Evolutionary conservation across 2,113 vertebrate species (phyloP), one percentile per base, ranked within the genome.

Genomic region (Oreochromis aureus): DNA sequence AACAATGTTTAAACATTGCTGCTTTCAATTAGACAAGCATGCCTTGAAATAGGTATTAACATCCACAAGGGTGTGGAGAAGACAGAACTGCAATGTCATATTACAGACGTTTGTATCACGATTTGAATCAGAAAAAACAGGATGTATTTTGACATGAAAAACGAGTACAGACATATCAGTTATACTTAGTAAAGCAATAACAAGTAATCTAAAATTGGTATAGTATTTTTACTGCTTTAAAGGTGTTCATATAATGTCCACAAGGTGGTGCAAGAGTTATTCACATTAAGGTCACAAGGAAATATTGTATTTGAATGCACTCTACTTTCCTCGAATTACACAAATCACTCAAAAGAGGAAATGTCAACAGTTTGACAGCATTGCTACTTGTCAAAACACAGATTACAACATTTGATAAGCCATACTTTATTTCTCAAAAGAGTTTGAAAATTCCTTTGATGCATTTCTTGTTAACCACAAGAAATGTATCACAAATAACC

Each of bases 191-290:
- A 48, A 76, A 6, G 16, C 0, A 6, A 39, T 48, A 30, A 6
- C 10, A 32, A 63, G 12, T 59, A 4, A 32, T 71, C 18, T 8
- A 61, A 51, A 54, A 80, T n/a, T 24, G 51, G 11, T 51, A 1
- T 24, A 56, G 39, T 69, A 48, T 78, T 46, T 24, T 44, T 41
- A 13, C 39, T 6, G 15, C 51, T 78, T 44, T 3, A 81, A 41
- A 53, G 19, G 10, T 36, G 54, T 71, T 82, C 66, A 19, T 55
- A 22, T 56, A 12, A 86, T 56, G 58, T 53, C 83, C 89, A 89
- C 41, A n/a, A 30, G 87, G 27, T 91, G 89, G 87, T 61, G 85
- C 80, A n/a, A 87, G 7, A 86, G 41, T 36, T 63, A 13, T 79
- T 48, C 53, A 18, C 6, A 80, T 56, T 71, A 13, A 15, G 44